Percentiles rank a stretch among this genome's conserved stretches.
phyloP scores from a whole-genome alignment of 1,140 invertebrate genomes.

The Leptopilina clavipes region DNA sequence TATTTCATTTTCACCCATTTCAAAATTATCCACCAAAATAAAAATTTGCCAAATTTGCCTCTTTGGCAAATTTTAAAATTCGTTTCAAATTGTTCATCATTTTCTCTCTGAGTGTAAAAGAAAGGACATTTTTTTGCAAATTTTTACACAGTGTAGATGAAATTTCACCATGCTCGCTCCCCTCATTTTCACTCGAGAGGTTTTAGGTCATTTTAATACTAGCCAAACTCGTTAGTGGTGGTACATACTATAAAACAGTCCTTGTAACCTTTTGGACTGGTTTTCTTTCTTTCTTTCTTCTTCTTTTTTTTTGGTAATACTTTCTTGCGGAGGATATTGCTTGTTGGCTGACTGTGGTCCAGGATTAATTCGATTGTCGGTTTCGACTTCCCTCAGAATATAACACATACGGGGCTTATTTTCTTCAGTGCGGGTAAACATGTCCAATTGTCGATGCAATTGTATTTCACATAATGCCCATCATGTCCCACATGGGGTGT shows the following conservation, averaged over 20 bases:
- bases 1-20: too few relatives aligned
- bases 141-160: constrained; percentile 41
- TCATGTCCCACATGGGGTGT: constrained; percentile 28
- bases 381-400: constrained; percentile 52
- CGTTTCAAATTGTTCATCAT: too few relatives aligned
- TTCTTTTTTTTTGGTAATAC: too few relatives aligned
- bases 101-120: too few relatives aligned
- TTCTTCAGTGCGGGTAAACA: constrained; percentile 31
- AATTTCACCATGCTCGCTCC: constrained; percentile 50
- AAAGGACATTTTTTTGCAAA: constrained; percentile 48
- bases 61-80: too few relatives aligned
- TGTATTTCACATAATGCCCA: constrained; percentile 19
- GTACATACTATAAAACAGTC: constrained; percentile 35
- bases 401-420: constrained; percentile 28
- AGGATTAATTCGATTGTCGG: constrained; percentile 60
- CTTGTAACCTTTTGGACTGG: constrained; percentile 41
- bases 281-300: neutral
- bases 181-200: constrained; percentile 49
- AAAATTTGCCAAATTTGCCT: too few relatives aligned
- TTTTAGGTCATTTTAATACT: constrained; percentile 53
- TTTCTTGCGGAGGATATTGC: constrained; percentile 21
- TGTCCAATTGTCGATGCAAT: constrained; percentile 31
- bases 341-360: constrained; percentile 38
- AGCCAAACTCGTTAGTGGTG: constrained; percentile 46
- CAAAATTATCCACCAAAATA: neutral